Base-by-base conservation (phyloP, 1,140 invertebrate species). In the Orius insidiosus region DNA sequence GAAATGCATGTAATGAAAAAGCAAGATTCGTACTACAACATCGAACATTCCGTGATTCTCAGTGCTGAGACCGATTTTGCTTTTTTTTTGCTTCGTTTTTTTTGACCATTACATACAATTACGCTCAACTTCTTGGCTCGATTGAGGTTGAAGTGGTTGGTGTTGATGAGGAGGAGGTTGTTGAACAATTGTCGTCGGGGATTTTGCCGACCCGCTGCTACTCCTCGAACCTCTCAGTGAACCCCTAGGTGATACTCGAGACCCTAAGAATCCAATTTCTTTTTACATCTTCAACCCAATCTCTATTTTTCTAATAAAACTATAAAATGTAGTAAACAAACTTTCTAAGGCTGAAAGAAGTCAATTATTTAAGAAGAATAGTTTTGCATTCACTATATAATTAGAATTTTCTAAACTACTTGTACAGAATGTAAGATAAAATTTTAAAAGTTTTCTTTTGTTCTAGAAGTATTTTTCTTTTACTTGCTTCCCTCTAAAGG, bases 201-300 rank as follows among this genome's bases (percentile, higher is more conserved):
- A 48, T 24, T 42, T 48, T 38, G 33, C 46, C 9, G 46, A 48
- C 3, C 38, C 46, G 14, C 46, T 48, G 39, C 46, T 48, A 32
- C 46, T 48, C 19, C 46, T 48, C n/a, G 46, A 48, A 7, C 46
- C 46, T 33, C 40, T 19, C 38, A 47, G 36, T 11, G 46, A 47
- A 11, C 46, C 46, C 30, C 46, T 36, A 10, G 46, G 19, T 7
- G 38, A 41, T 24, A 48, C 19, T 3, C 46, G 38, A 8, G 46
- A 48, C 31, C 46, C 46, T 48, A 40, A 18, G 42, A 39, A 38
- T 16, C 37, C 19, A 24, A 42, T n/a, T 31, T 7, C 19, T 30
- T 30, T 24, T 24, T 24, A 24, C 24, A 24, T 24, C 7, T 24
- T 7, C 44, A n/a, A 34, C 14, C 16, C n/a, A n/a, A n/a, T n/a